phyloP scores from a whole-genome alignment of 1,140 invertebrate species.

The Diuraphis noxia region DNA sequence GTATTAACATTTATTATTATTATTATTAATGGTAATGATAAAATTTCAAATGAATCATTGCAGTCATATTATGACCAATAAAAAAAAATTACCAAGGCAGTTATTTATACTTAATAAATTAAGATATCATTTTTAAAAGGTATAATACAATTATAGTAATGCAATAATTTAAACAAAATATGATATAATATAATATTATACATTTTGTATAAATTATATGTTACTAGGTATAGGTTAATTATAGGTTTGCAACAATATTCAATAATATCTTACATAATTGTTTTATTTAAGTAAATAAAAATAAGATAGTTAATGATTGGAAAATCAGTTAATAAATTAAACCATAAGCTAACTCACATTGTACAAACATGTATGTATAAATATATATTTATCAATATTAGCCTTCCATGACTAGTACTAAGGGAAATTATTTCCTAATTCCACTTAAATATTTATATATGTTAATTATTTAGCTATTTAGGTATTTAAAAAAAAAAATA shows the following conservation, averaged over 20 bases:
- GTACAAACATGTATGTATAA: conserved; percentile 6
- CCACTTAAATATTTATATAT: conserved; percentile 42
- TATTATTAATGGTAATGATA: not conserved
- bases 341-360: conserved; percentile 33
- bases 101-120: not conserved
- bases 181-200: not conserved
- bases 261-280: not conserved
- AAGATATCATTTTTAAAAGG: not conserved
- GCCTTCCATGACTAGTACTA: conserved; percentile 52
- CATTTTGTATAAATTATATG: not conserved
- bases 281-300: not conserved
- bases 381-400: conserved; percentile 35
- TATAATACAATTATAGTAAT: not conserved
- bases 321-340: conserved; percentile 29
- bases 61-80: not conserved
- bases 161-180: not conserved
- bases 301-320: conserved; percentile 13
- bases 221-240: not conserved
- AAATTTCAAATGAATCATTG: not conserved
- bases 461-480: conserved; percentile 50
- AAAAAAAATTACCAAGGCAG: not conserved
- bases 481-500: conserved; percentile 44
- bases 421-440: conserved; percentile 48
- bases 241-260: not conserved
- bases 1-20: not conserved